Evolutionary conservation across 64 coral and sea anemone genomes (phyloP).

Genomic region (Exaiptasia diaphana): DNA sequence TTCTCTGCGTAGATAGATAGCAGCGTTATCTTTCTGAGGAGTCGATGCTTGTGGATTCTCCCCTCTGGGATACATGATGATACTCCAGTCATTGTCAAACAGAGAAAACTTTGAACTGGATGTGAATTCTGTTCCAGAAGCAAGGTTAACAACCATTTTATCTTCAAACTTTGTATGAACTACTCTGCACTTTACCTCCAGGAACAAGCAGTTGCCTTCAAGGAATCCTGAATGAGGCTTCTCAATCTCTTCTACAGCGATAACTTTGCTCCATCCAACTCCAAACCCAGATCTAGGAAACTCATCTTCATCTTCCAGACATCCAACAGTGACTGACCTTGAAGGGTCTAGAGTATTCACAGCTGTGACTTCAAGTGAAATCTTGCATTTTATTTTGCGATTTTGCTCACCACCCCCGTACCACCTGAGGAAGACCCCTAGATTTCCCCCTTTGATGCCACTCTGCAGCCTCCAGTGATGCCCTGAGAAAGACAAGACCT

Average conservation of each 20-base stretch:
- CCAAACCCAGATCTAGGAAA: constrained; percentile 81
- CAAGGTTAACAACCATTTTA: constrained; percentile 63
- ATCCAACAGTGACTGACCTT: constrained; percentile 64
- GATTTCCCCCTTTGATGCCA: constrained; percentile 68
- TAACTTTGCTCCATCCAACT: constrained; percentile 87
- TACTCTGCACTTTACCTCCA: constrained; percentile 76
- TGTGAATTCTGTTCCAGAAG: constrained; percentile 65
- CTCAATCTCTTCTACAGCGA: constrained; percentile 56
- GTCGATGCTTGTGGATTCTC: constrained; percentile 38
- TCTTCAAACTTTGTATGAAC: constrained; percentile 81
- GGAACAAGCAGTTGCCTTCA: constrained; percentile 57
- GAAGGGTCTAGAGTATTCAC: constrained; percentile 72
- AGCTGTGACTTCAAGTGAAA: constrained; percentile 59
- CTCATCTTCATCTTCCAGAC: constrained; percentile 68
- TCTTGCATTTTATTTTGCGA: constrained; percentile 79
- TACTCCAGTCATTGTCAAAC: constrained; percentile 77
- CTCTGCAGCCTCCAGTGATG: constrained; percentile 85
- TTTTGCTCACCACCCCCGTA: constrained; percentile 65
- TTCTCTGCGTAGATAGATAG: constrained; percentile 81
- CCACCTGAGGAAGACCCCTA: constrained; percentile 84
- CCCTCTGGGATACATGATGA: constrained; percentile 81
- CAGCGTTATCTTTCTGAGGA: constrained; percentile 54
- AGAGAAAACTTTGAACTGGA: constrained; percentile 84
- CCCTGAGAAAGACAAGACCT: constrained; percentile 79
- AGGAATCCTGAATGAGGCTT: constrained; percentile 59